phyloP scores from a whole-genome alignment of 2,888 invertebrate species.

The Machimus atricapillus region DNA sequence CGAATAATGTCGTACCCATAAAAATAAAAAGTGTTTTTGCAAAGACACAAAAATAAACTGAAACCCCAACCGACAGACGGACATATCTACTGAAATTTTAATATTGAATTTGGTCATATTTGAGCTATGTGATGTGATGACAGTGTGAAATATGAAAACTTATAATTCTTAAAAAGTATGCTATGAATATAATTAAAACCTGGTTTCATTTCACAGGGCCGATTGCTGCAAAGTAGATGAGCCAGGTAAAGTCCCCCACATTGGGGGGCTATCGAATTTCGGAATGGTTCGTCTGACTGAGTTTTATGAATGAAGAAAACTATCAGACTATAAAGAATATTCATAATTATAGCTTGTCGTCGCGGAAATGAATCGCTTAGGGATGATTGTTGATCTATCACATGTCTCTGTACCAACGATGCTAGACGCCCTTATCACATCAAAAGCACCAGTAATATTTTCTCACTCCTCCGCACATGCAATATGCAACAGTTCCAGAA shows the following conservation, averaged over 20 bases:
- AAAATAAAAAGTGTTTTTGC: no score
- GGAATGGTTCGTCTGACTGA: conserved; percentile 64
- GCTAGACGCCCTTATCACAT: conserved; percentile 77
- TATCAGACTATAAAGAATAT: neutral
- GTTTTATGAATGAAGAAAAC: neutral
- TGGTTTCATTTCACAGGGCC: conserved; percentile 63
- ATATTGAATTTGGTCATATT: no score
- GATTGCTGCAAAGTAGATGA: conserved; percentile 72
- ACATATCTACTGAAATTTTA: no score
- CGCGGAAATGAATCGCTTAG: conserved; percentile 86
- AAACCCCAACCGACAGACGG: no score
- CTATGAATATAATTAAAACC: neutral
- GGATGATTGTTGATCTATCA: conserved; percentile 86
- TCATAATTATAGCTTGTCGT: conserved; percentile 70
- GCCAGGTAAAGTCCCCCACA: conserved; percentile 67
- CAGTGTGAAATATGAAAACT: neutral
- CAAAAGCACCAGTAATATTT: conserved; percentile 83
- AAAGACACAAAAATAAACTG: no score
- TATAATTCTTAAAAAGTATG: neutral
- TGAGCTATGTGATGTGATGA: no score
- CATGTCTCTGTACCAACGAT: conserved; percentile 83
- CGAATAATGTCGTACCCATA: no score
- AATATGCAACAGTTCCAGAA: conserved; percentile 80
- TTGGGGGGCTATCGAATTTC: conserved; percentile 69
- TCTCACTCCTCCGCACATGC: conserved; percentile 85